Conservation (phyloP, 92 coral and sea anemone genomes). For the Galaxea fascicularis region DNA sequence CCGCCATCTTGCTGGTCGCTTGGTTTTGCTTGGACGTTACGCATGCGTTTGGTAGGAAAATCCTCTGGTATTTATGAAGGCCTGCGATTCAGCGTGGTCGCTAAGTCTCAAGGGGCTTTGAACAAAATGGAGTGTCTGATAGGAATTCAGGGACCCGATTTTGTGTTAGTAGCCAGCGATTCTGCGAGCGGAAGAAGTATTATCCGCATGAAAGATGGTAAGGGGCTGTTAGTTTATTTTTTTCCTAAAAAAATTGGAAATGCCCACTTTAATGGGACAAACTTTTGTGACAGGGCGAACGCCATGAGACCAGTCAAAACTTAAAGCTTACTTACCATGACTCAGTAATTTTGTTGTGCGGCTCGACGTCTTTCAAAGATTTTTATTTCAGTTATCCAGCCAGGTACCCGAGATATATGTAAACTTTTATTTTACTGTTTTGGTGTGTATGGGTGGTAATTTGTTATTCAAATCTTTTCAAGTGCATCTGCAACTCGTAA, state of each 20-base stretch:
- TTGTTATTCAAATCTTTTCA: too few species aligned
- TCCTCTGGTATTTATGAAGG: slow-evolving; percentile 43
- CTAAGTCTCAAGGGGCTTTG: background rate
- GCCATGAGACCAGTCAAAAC: slow-evolving; percentile 24
- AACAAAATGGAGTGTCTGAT: slow-evolving; percentile 97
- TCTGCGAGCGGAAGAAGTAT: slow-evolving; percentile 96
- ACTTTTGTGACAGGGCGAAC: background rate
- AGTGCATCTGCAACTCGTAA: too few species aligned
- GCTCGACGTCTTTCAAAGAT: background rate
- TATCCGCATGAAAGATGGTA: slow-evolving; percentile 98
- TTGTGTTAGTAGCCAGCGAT: slow-evolving; percentile 93
- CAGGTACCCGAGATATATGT: too few species aligned
- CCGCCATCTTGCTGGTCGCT: background rate
- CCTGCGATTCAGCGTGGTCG: slow-evolving; percentile 31
- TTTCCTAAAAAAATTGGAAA: background rate
- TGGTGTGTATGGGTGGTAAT: too few species aligned
- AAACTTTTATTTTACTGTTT: too few species aligned
- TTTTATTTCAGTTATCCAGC: too few species aligned
- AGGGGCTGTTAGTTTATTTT: background rate
- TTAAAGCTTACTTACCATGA: slow-evolving; percentile 24
- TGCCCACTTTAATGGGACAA: background rate
- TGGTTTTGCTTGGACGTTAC: background rate
- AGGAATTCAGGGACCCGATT: slow-evolving; percentile 95
- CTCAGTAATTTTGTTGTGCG: slow-evolving; percentile 56
- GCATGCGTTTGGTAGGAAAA: slow-evolving; percentile 27